Percentiles rank a stretch among this genome's conserved stretches.
Evolutionary conservation across 2,797 vertebrate genomes (phyloP).

Genomic region (Anabas testudineus): DNA sequence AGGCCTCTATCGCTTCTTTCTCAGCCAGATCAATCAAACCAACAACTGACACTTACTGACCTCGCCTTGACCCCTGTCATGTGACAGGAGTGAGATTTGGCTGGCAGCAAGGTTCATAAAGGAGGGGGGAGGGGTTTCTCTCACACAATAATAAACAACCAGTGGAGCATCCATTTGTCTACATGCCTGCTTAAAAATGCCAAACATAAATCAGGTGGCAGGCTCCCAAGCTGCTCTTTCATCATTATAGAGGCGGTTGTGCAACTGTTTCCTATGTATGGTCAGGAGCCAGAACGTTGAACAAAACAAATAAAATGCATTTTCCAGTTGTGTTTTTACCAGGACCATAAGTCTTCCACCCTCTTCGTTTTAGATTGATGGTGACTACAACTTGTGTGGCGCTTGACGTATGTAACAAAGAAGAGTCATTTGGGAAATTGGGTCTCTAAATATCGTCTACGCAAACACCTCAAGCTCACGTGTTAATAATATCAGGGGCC

Average conservation of each 20-base stretch:
- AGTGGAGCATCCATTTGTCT: conserved; percentile 72
- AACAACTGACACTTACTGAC: conserved; percentile 72
- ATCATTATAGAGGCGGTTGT: conserved; percentile 52
- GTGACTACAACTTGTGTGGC: conserved; percentile 30
- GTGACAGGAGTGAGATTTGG: conserved; percentile 70
- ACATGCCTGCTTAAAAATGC: conserved; percentile 61
- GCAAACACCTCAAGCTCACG: conserved; percentile 34
- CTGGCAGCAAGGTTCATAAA: conserved; percentile 60
- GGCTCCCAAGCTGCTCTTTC: conserved; percentile 74
- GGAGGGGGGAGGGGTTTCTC: conserved; percentile 37
- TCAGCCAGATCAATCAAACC: conserved; percentile 84
- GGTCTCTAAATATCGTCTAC: conserved; percentile 35
- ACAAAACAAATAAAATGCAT: conserved; percentile 50
- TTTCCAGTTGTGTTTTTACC: conserved; percentile 38
- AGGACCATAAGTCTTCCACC: conserved; percentile 29
- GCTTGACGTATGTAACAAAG: conserved; percentile 49
- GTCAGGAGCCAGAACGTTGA: conserved; percentile 35
- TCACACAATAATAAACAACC: conserved; percentile 72
- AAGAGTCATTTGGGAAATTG: conserved; percentile 50
- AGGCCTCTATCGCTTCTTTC: conserved; percentile 77
- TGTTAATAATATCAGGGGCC: conserved; percentile 55
- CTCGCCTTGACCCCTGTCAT: conserved; percentile 78
- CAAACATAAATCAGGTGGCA: conserved; percentile 77
- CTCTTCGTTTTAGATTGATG: conserved; percentile 33
- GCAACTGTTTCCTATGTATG: conserved; percentile 56